Base-by-base conservation (phyloP, 1,140 invertebrate genomes). In the Dufourea novaeangliae region DNA sequence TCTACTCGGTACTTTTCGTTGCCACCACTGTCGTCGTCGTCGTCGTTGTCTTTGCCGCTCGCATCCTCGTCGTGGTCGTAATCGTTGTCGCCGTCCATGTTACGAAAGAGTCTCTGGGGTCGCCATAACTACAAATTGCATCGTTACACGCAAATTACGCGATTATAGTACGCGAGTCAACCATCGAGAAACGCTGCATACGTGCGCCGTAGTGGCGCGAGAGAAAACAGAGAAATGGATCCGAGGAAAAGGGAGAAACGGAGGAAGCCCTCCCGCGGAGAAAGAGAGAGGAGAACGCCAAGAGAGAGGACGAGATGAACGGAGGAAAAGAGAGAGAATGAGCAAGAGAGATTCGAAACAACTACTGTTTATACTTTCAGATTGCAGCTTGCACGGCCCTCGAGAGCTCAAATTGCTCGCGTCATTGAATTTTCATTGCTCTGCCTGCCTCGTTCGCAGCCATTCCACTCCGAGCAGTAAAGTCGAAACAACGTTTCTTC, bases 81-180 rank as follows among this genome's bases (percentile, higher is more conserved):
- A 41, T 77, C 72, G 68, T 64, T 44, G 82, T 84, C 69, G 63
- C 56, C 46, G 81, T 27, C 73, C 68, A 64, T 61, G 62, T 66
- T 46, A 73, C 63, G 63, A 74, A 68, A 59, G 78, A 71, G 76
- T 68, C 37, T 25, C 66, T 63, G 68, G 74, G 75, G 84, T 86
- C 73, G 69, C 76, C 71, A 78, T 88, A 88, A 87, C 87, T 89
- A 88, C 89, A 89, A 90, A 90, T 89, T 88, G 87, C 88, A 85
- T 89, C 89, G 89, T 90, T 89, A 89, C 85, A 90, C 86, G 88
- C 87, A 88, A 89, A 90, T 90, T 90, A 88, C 86, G 83, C 85
- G 86, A 90, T 89, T 89, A 87, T 66, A 78, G 79, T 84, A 69
- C 68, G 79, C 79, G 64, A 86, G 81, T 70, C 77, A 79, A 79